These are phyloP conservation scores for Leuciscus idus DNA, from an alignment of 2,113 vertebrate genomes.

Conservation along the genomic window DNA sequence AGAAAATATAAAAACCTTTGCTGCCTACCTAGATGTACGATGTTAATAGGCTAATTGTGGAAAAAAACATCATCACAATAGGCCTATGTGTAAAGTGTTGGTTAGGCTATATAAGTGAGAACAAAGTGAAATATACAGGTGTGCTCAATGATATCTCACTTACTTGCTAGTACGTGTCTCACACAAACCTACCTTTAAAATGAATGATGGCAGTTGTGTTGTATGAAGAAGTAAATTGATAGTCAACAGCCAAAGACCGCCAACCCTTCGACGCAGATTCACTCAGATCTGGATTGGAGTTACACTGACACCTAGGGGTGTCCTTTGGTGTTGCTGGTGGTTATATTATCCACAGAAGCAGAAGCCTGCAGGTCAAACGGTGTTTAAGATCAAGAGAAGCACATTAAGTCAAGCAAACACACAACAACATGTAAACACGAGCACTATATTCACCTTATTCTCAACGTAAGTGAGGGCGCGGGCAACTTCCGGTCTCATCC, in stretches of 20 bases:
- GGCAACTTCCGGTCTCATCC: too few species aligned
- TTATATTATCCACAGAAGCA: background rate
- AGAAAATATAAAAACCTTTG: too few species aligned
- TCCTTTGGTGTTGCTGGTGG: background rate
- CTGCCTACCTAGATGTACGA: too few species aligned
- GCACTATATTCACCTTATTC: too few species aligned
- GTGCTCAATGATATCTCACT: background rate
- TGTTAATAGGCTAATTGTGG: too few species aligned
- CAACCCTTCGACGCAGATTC: background rate
- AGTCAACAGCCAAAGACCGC: background rate
- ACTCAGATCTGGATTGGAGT: background rate
- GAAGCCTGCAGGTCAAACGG: background rate
- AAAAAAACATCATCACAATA: too few species aligned
- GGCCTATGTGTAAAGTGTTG: too few species aligned
- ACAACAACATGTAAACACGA: background rate
- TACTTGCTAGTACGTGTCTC: background rate
- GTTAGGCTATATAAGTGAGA: too few species aligned
- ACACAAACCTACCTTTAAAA: background rate
- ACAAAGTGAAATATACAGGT: too few species aligned
- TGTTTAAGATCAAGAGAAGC: background rate
- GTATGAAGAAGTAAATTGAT: too few species aligned
- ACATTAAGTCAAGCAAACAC: background rate
- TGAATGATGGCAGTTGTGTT: background rate
- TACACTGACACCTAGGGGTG: conserved; percentile 21
- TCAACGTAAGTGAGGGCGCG: too few species aligned